Evolutionary conservation across 2,888 invertebrate genomes (phyloP), one percentile per base, ranked within the genome.

Genomic region (Cryptocephalus primarius): DNA sequence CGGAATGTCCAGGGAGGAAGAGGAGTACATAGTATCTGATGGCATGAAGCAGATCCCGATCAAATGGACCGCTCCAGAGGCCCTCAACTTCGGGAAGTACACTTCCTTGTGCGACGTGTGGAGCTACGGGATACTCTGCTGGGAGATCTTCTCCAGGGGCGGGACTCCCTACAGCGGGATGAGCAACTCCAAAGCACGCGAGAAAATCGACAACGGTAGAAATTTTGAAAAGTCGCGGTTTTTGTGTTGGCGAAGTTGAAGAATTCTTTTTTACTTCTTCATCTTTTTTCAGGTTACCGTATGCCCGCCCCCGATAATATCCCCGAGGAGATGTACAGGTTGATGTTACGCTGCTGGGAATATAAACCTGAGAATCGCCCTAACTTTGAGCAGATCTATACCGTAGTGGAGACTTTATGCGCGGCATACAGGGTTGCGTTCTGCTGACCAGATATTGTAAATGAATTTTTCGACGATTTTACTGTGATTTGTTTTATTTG

Each of bases 1-100:
- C 73, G 95, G 95, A 54, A 96, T 96, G 95, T 95, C 94, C 0
- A 73, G 95, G 32, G 94, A 95, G 68, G 95, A 95, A 66, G 91
- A 94, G 67, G 94, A 94, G 67, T 96, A 96, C 61, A 92, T 90
- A 50, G 95, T 95, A 39, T 93, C 94, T 3, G 94, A 94, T 58
- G 95, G 95, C 33, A 91, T 95, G 89, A 95, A 96, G 71, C 94
- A 95, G 75, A 95, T 96, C 59, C 95, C 96, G 0, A 94, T 96
- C 50, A 96, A 96, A 71, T 96, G 96, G 96, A 96, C 95, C 0
- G 94, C 95, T 2, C 96, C 96, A 0, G 95, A 95, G 72, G 94
- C 95, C 2, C 75, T 95, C 9, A 93, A 94, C 71, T 94, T 89
- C 67, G 94, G 94, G 82, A 67, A 71, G 69, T 95, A 95, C 69